Conservation (phyloP, 2,888 invertebrate genomes). For the Caenorhabditis plicata region DNA sequence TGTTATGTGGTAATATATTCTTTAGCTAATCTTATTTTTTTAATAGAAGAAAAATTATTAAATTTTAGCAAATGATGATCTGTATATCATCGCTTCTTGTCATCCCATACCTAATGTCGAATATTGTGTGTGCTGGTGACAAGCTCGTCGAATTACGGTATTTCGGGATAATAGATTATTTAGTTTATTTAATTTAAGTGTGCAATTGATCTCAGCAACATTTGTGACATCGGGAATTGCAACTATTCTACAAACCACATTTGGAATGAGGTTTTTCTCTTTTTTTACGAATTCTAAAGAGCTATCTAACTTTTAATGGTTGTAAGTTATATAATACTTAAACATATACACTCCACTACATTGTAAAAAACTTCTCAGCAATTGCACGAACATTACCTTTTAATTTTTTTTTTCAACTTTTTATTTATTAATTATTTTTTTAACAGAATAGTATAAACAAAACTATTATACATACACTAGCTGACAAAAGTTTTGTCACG, state of each 20-base stretch:
- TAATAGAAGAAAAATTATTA: too few relatives aligned
- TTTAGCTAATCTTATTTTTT: background rate
- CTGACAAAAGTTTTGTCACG: too few relatives aligned
- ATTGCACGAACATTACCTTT: background rate
- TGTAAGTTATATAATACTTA: too few relatives aligned
- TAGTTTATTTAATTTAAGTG: conserved; percentile 14
- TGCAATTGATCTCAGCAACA: conserved; percentile 56
- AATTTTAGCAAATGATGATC: conserved; percentile 50
- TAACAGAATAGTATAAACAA: too few relatives aligned
- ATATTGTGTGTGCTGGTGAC: conserved; percentile 51
- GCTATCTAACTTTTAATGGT: too few relatives aligned
- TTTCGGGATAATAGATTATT: background rate
- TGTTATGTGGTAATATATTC: too few relatives aligned
- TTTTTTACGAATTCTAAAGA: too few relatives aligned
- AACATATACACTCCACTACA: too few relatives aligned
- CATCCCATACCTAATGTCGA: conserved; percentile 50
- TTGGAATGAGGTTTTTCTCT: conserved; percentile 49
- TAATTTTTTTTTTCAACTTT: too few relatives aligned
- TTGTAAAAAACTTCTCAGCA: background rate
- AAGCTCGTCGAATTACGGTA: conserved; percentile 43
- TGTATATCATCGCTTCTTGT: conserved; percentile 57
- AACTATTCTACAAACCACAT: conserved; percentile 55
- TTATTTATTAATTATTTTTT: background rate
- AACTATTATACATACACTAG: too few relatives aligned
- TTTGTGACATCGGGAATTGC: conserved; percentile 58